Conservation (phyloP, 2,888 invertebrate species). For the Brachypalpus laphriformis region DNA sequence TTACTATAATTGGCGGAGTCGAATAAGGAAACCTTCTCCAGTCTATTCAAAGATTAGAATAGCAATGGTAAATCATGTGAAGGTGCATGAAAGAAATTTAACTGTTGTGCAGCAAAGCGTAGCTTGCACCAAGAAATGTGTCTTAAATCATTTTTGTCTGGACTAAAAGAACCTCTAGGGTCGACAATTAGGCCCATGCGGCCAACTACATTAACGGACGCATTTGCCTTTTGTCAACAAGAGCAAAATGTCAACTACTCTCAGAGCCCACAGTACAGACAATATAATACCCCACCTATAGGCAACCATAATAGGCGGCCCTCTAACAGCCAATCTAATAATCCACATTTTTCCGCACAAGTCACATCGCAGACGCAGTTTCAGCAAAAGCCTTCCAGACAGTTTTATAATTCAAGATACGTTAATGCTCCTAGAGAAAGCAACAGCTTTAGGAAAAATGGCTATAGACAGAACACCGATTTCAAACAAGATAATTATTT, state of each 20-base stretch:
- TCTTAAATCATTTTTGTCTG: conserved; percentile 69
- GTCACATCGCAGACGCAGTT: not conserved
- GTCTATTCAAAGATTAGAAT: no score
- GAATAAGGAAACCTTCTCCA: no score
- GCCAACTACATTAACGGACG: conserved; percentile 59
- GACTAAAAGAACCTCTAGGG: conserved; percentile 73
- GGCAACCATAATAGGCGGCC: conserved; percentile 11
- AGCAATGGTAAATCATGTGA: not conserved
- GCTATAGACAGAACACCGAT: conserved; percentile 1
- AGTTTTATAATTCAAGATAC: not conserved
- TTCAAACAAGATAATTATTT: not conserved
- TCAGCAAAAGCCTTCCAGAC: not conserved
- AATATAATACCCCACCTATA: not conserved
- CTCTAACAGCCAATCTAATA: conserved; percentile 5
- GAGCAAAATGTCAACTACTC: conserved; percentile 68
- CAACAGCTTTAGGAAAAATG: not conserved
- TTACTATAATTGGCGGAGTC: no score
- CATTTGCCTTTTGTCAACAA: conserved; percentile 58
- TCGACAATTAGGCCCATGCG: conserved; percentile 69
- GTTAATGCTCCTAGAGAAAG: not conserved
- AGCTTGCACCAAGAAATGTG: conserved; percentile 72
- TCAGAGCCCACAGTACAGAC: not conserved
- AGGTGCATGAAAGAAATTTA: not conserved
- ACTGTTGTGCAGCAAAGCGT: not conserved
- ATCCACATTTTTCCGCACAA: not conserved